Conservation (phyloP, 1,140 invertebrate genomes). For the Pararge aegeria region DNA sequence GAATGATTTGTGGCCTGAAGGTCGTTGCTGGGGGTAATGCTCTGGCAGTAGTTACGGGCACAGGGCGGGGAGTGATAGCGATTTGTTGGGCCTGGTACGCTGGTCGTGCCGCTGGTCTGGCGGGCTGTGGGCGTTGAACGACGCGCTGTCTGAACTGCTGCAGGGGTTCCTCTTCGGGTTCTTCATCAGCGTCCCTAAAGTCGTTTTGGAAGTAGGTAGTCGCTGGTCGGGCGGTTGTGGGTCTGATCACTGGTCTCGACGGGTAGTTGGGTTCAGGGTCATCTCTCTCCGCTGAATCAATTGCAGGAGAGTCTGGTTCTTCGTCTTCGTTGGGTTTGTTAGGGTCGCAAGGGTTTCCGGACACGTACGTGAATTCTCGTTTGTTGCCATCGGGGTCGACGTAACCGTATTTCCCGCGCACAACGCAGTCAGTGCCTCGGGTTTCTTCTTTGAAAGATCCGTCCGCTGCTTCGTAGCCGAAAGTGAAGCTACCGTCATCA, state of each 20-base stretch:
- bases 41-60: constrained; percentile 82
- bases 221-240: constrained; percentile 80
- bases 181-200: constrained; percentile 82
- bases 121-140: constrained; percentile 72
- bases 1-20: constrained; percentile 82
- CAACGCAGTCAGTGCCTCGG: constrained; percentile 91
- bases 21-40: constrained; percentile 84
- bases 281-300: constrained; percentile 80
- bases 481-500: constrained; percentile 92
- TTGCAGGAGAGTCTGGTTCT: constrained; percentile 56
- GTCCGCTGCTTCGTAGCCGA: constrained; percentile 91
- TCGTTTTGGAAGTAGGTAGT: constrained; percentile 84
- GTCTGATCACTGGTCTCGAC: constrained; percentile 77
- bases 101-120: constrained; percentile 49
- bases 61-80: constrained; percentile 83
- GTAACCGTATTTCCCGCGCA: constrained; percentile 93
- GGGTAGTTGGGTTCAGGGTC: constrained; percentile 84
- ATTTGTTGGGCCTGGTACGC: constrained; percentile 74
- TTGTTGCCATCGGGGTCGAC: constrained; percentile 93
- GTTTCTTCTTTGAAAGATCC: constrained; percentile 95
- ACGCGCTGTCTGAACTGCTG: constrained; percentile 76
- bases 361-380: constrained; percentile 92
- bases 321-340: constrained; percentile 87
- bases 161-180: constrained; percentile 79
- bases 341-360: constrained; percentile 94